A percentile compares a stretch with the other conserved stretches of the same genome.
phyloP scores from a whole-genome alignment of 2,113 vertebrate species.

The Eidolon helvum region DNA sequence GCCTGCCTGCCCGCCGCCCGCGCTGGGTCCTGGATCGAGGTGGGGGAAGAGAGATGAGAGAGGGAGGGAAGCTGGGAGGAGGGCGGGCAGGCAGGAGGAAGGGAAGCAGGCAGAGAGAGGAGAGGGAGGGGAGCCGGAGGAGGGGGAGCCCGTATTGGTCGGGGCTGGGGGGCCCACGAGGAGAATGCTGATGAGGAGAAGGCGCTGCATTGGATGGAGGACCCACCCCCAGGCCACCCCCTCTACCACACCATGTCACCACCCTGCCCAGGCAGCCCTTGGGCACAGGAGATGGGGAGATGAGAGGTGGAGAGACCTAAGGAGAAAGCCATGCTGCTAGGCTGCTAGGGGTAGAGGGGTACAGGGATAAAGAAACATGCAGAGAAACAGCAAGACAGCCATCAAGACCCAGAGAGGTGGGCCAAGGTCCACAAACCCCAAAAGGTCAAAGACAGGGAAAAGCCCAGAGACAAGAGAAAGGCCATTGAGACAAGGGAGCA shows the following conservation, averaged over 20 bases:
- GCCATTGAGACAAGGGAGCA: not conserved
- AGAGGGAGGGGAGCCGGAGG: constrained; percentile 37
- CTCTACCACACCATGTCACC: constrained; percentile 65
- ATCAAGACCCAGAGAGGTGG: not conserved
- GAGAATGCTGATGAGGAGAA: constrained; percentile 76
- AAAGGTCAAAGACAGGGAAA: constrained; percentile 10
- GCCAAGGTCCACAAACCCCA: not conserved
- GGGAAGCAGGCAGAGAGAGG: constrained; percentile 33
- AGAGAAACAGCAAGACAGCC: constrained; percentile 4
- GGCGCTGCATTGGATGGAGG: constrained; percentile 67
- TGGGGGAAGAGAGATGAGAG: not conserved
- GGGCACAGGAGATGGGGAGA: constrained; percentile 29
- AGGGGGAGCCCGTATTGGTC: constrained; percentile 65
- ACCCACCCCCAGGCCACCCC: constrained; percentile 57
- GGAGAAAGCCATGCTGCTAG: not conserved
- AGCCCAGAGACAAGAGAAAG: not conserved
- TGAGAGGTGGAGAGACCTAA: constrained; percentile 7
- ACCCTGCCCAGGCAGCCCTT: constrained; percentile 59
- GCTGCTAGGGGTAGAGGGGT: not conserved
- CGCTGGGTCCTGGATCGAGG: constrained; percentile 69
- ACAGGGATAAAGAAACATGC: constrained; percentile 26
- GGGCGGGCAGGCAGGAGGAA: not conserved
- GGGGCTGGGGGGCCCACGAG: constrained; percentile 39
- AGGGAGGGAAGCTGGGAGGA: not conserved
- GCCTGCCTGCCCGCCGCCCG: constrained; percentile 44